Evolutionary conservation across 2,797 vertebrate species (phyloP), one percentile per base, ranked within the genome.

Genomic region (Rhincodon typus): DNA sequence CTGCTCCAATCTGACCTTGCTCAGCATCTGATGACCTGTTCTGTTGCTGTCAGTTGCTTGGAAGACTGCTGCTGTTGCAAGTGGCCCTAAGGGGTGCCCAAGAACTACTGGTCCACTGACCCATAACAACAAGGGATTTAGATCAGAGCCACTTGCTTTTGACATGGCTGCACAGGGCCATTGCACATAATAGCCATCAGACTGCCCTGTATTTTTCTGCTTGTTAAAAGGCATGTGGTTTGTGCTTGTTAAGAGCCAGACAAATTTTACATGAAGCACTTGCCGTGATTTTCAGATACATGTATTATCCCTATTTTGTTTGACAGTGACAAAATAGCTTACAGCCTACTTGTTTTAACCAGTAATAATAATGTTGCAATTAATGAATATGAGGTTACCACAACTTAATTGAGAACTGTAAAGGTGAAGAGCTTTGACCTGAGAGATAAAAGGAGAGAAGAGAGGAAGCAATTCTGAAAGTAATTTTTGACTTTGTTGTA

Each of bases 71-170:
- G 97, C 97, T 97, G 97, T 98, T 97, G 96, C 97, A 96, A 97
- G 96, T 97, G 97, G 96, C 97, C 98, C 97, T 97, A 97, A 97
- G 97, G 97, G 97, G 97, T 98, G 96, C 97, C 97, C 97, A 96
- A 97, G 97, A 97, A 98, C 98, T 97, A 97, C 98, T 98, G 97
- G 97, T 98, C 97, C 98, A 97, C 96, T 99, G 98, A 99, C 98
- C 99, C 99, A 97, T 98, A 98, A 98, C 98, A 98, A 97, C 98
- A 98, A 98, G 97, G 97, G 97, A 98, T 98, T 98, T 98, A 97
- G 97, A 97, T 98, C 97, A 98, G 97, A 98, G 98, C 97, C 98
- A 95, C 97, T 97, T 97, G 97, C 98, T 98, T 98, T 98, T 98
- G 98, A 98, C 97, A 95, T 97, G 97, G 96, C 97, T 96, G 82